Conservation (phyloP, 2,888 invertebrate genomes). For the Lithophane leautieri region DNA sequence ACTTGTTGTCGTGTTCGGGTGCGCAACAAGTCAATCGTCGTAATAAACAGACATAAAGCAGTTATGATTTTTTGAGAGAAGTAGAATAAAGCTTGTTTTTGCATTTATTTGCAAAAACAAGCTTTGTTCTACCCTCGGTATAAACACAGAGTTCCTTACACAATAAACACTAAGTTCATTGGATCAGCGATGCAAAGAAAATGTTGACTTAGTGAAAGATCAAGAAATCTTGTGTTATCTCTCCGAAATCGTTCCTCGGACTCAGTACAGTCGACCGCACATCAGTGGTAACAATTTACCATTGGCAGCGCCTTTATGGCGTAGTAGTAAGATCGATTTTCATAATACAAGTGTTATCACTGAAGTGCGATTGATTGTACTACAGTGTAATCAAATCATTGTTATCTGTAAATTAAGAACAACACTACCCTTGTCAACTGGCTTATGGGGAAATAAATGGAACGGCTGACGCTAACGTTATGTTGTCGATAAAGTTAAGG, state of each 20-base stretch:
- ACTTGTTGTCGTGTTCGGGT: no score
- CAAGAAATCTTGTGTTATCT: not conserved
- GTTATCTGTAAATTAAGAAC: constrained; percentile 12
- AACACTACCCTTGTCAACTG: constrained; percentile 1
- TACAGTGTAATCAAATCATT: not conserved
- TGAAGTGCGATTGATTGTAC: not conserved
- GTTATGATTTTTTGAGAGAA: not conserved
- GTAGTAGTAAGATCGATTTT: not conserved
- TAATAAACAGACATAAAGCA: not conserved
- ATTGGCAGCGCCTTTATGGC: not conserved
- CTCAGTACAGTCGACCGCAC: not conserved
- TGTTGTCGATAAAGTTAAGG: constrained; percentile 10
- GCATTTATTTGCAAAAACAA: not conserved
- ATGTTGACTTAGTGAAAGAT: constrained; percentile 8
- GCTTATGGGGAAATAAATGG: not conserved
- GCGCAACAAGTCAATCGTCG: no score
- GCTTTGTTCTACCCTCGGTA: not conserved
- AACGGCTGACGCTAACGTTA: not conserved
- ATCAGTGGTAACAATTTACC: not conserved
- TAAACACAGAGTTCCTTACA: not conserved
- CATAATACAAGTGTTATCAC: not conserved
- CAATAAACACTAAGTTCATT: not conserved
- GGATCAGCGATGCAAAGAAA: constrained; percentile 3
- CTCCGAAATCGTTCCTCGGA: not conserved
- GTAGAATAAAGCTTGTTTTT: not conserved